Base-by-base conservation (phyloP, 1,140 invertebrate genomes). In the Vanessa tameamea region DNA sequence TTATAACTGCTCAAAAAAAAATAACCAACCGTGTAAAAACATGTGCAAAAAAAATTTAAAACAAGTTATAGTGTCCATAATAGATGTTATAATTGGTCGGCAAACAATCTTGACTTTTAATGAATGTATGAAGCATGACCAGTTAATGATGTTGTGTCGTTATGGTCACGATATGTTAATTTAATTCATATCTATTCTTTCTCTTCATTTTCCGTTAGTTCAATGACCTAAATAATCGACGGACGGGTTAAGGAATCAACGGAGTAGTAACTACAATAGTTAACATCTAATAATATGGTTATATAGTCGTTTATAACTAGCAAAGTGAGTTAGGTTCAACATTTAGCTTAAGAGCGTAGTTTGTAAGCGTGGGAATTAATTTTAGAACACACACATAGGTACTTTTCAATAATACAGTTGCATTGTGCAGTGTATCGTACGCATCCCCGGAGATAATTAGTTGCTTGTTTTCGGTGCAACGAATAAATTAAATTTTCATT, bases 171-270 rank as follows among this genome's bases (percentile, higher is more conserved):
- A 83, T 81, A 81, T 78, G 74, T 69, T 78, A 84, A 82, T 80
- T 78, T 83, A 76, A 73, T 67, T 82, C 74, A 79, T 80, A 71
- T 64, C 26, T 15, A 70, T 55, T 75, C 47, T 70, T 71, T 75
- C 68, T 75, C 64, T 83, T 77, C 67, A 78, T 74, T 73, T 75
- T 81, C 85, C 82, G 84, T 86, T 89, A 88, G 88, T 87, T 88
- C 85, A 86, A 86, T 82, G 87, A 86, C 85, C 86, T 70, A 87
- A 84, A 88, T 87, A 83, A 79, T 72, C 71, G 83, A 80, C 64
- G 82, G 77, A 64, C 26, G 55, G 31, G 43, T 47, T 47, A 61
- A 37, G 57, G 57, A 61, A 37, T 23, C 26, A 37, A 61, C 57
- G 31, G 57, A 5, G 31, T 61, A 31, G 0, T 37, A 31, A 61